These are phyloP conservation scores for Paramormyrops kingsleyae DNA, from an alignment of 2,113 vertebrate species.

Conservation along the genomic window DNA sequence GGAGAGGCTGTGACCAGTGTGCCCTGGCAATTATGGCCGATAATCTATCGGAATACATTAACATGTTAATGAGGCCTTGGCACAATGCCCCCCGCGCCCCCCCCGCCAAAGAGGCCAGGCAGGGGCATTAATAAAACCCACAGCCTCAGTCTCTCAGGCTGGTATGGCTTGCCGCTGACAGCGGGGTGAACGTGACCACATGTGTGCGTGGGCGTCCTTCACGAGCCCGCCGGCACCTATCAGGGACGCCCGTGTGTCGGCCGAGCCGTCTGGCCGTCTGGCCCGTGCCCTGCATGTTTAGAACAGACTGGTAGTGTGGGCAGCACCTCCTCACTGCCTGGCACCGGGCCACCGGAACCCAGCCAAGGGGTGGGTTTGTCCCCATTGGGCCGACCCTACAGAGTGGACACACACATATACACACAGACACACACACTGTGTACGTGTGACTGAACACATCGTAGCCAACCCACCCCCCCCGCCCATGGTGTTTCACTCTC, in stretches of 20 bases:
- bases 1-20: constrained; percentile 25
- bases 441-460: too few relatives aligned
- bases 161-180: background rate
- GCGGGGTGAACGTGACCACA: background rate
- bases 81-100: constrained; percentile 20
- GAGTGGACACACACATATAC: too few relatives aligned
- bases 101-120: background rate
- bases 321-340: background rate
- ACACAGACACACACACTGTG: too few relatives aligned
- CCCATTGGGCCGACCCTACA: background rate
- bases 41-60: constrained; percentile 59
- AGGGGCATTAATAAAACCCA: constrained; percentile 14
- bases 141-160: background rate
- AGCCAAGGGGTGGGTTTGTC: background rate
- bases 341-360: background rate
- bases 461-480: too few relatives aligned
- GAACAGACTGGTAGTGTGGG: background rate
- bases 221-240: background rate
- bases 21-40: constrained; percentile 42
- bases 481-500: too few relatives aligned
- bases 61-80: constrained; percentile 56
- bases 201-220: background rate
- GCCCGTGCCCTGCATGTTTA: background rate
- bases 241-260: background rate
- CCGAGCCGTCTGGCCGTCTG: background rate